Evolutionary conservation across 2,888 invertebrate species (phyloP).

Genomic region (Theretra japonica): DNA sequence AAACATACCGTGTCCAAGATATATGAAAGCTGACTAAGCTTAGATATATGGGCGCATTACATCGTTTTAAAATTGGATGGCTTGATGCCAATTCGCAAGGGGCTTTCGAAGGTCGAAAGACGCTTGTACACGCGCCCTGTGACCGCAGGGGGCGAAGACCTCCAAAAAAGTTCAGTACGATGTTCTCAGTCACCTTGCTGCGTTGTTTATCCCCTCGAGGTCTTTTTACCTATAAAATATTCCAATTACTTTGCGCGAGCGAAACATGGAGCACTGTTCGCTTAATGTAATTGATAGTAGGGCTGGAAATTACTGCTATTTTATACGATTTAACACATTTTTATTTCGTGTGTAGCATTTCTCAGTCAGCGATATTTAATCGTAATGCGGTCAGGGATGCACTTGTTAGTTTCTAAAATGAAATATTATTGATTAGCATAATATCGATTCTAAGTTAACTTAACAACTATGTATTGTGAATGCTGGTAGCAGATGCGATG

Average conservation of each 20-base stretch:
- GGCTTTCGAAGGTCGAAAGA: background rate
- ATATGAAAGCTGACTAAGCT: too few species aligned
- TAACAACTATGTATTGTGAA: too few species aligned
- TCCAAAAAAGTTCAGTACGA: background rate
- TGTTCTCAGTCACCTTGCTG: background rate
- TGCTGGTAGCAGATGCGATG: too few species aligned
- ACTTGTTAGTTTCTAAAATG: too few species aligned
- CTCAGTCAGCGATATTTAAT: too few species aligned
- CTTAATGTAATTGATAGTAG: background rate
- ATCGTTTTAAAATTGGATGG: background rate
- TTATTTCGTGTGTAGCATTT: too few species aligned
- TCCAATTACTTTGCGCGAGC: background rate
- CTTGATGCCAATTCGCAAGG: background rate
- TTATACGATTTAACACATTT: too few species aligned
- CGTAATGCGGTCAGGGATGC: too few species aligned
- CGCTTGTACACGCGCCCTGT: background rate
- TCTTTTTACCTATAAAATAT: background rate
- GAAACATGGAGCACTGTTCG: background rate
- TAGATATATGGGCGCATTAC: background rate
- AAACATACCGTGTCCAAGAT: too few species aligned
- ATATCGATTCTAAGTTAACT: too few species aligned
- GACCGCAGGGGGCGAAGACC: background rate
- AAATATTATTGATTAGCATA: too few species aligned
- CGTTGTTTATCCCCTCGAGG: background rate
- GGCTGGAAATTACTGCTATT: too few species aligned